These are phyloP conservation scores for Zophobas morio DNA, from an alignment of 1,140 invertebrate species.

Conservation along the genomic window DNA sequence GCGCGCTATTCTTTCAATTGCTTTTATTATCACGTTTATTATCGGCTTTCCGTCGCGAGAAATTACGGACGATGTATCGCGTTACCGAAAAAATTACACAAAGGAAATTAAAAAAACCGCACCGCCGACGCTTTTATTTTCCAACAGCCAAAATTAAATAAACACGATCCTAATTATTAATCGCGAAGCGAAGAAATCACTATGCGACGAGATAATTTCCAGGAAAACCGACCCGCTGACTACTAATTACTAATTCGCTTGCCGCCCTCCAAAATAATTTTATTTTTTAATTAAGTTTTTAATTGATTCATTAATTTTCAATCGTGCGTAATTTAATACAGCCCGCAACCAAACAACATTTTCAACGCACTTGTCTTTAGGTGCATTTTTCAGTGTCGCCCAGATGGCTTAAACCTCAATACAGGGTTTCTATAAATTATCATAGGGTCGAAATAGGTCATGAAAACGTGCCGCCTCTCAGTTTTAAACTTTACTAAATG, in stretches of 20 bases:
- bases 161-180: background rate
- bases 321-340: background rate
- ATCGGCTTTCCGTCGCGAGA: background rate
- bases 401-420: too few species aligned
- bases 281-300: constrained; percentile 14
- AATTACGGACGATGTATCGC: constrained; percentile 8
- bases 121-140: background rate
- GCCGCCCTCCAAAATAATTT: background rate
- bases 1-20: constrained; percentile 24
- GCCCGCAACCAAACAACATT: too few species aligned
- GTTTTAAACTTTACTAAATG: too few species aligned
- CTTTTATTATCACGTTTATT: constrained; percentile 7
- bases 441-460: too few species aligned
- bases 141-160: background rate
- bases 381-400: too few species aligned
- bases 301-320: constrained; percentile 15
- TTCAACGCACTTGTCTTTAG: too few species aligned
- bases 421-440: too few species aligned
- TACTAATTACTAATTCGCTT: background rate
- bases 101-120: background rate
- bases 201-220: background rate
- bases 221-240: background rate
- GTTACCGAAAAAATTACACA: constrained; percentile 11
- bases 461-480: too few species aligned
- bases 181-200: background rate